Base-by-base conservation (phyloP, 1,140 invertebrate species). In the Macrostomum lignano region DNA sequence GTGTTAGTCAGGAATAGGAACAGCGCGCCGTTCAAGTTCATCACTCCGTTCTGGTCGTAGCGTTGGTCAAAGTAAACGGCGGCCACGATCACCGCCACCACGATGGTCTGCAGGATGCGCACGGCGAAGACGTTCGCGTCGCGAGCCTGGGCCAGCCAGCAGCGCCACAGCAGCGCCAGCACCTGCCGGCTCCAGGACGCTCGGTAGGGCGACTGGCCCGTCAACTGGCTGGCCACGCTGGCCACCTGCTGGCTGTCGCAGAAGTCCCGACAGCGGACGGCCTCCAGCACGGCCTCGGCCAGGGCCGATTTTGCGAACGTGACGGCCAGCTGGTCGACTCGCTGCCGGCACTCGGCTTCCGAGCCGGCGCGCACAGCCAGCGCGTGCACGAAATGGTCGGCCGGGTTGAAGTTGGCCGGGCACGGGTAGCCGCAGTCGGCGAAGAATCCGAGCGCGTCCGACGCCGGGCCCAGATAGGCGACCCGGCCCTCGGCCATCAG, bases 21-120 rank as follows among this genome's bases (percentile, higher is more conserved):
- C 14, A 91, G 63, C n/a, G 73, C 75, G 29, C 84, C 84, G 49
- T 86, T 88, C 36, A 91, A 79, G 51, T 91, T 91, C 68, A 76
- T 75, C 0, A 86, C 72, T 3, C 77, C 77, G 42, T 77, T 71
- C 52, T 84, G 71, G 44, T 74, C 68, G 21, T 76, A 46, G 43
- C 66, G 57, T 49, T 88, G 81, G 1, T 72, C 68, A 46, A 73
- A 74, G 55, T 81, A 94, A 35, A 93, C 71, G 3, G 81, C 49
- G 4, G 79, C 79, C 38, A 93, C 68, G 2, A 88, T 50, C 5
- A 78, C 46, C 3, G 75, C 69, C 4, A 84, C 70, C 61, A 81
- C 68, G 9, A 28, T 17, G 15, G 26, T 28, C 19, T 28, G 26
- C 7, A 14, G 14, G 19, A 28, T 9, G 15, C 26, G 3, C 3